Evolutionary conservation across 2,888 invertebrate species (phyloP), one percentile per base, ranked within the genome.

Genomic region (Phengaris alcon): DNA sequence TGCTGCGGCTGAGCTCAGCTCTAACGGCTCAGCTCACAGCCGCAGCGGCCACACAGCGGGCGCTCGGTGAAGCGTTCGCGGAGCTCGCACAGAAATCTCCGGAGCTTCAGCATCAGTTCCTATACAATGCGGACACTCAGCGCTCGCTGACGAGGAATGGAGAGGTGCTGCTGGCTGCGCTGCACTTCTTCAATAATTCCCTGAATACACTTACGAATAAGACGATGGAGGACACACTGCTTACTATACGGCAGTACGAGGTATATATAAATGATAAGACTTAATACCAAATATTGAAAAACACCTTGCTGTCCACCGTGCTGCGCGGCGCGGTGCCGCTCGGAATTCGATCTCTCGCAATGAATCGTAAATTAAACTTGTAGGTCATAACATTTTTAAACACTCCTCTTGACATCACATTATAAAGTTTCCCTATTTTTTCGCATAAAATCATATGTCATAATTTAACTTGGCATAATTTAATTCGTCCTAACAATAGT

Each of bases 21-120:
- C 95, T 99, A 79, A 96, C 98, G 69, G 96, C 96, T 79, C 98
- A 99, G 91, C 85, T 92, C 5, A 82, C 83, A 3, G 90, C 88
- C 88, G 97, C 94, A 95, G 97, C 88, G 94, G 96, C 64, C 93
- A 99, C 85, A 96, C 95, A 97, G 94, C 97, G 98, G 85, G 96
- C 97, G 13, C 94, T 99, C 73, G 98, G 98, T 0, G 98, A 99
- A 87, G 97, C 97, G 46, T 99, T 99, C 91, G 97, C 98, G 12
- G 99, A 99, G 84, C 94, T 99, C 81, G 98, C 99, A 75, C 98
- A 99, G 93, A 98, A 98, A 89, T 98, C 98, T 77, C 98, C 99
- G 0, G 98, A 99, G 88, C 94, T 99, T 74, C 98, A 98, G 89
- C 97, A 98, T 78, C 92, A 91, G 90, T 99, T 99, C 91, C 94